These are phyloP conservation scores for Scalopus aquaticus DNA, from an alignment of 2,113 vertebrate species.

Conservation along the genomic window DNA sequence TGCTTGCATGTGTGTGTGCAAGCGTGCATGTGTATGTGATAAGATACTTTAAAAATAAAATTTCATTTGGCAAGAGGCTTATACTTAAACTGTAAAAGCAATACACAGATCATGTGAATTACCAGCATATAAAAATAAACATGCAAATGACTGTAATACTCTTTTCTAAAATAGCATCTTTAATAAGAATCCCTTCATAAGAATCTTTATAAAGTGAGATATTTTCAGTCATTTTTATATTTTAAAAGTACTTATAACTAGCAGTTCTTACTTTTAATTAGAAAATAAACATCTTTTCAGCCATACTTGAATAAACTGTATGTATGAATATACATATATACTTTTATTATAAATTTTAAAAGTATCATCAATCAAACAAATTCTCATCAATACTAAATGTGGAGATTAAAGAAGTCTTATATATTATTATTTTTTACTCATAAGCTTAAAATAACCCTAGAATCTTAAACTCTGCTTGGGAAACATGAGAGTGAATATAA, in stretches of 20 bases:
- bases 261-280: slow-evolving; percentile 71
- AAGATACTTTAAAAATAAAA: slow-evolving; percentile 69
- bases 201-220: slow-evolving; percentile 60
- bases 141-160: slow-evolving; percentile 71
- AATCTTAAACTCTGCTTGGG: slow-evolving; percentile 5
- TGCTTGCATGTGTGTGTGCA: not conserved
- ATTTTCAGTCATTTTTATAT: slow-evolving; percentile 61
- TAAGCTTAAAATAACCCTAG: slow-evolving; percentile 1
- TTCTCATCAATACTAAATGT: not conserved
- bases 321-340: not conserved
- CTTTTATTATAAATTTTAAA: slow-evolving; percentile 31
- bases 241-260: slow-evolving; percentile 62
- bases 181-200: slow-evolving; percentile 64
- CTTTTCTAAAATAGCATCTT: slow-evolving; percentile 72
- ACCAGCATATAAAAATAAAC: slow-evolving; percentile 72
- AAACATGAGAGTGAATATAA: not conserved
- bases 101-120: slow-evolving; percentile 73
- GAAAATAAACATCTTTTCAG: slow-evolving; percentile 35
- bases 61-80: slow-evolving; percentile 62
- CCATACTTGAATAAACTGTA: slow-evolving; percentile 17
- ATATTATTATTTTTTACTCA: slow-evolving; percentile 30
- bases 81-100: slow-evolving; percentile 69
- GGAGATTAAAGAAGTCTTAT: slow-evolving; percentile 21
- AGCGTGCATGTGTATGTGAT: slow-evolving; percentile 30
- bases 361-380: slow-evolving; percentile 18